phyloP scores from a whole-genome alignment of 2,888 invertebrate species.

The Drosophila rubida region DNA sequence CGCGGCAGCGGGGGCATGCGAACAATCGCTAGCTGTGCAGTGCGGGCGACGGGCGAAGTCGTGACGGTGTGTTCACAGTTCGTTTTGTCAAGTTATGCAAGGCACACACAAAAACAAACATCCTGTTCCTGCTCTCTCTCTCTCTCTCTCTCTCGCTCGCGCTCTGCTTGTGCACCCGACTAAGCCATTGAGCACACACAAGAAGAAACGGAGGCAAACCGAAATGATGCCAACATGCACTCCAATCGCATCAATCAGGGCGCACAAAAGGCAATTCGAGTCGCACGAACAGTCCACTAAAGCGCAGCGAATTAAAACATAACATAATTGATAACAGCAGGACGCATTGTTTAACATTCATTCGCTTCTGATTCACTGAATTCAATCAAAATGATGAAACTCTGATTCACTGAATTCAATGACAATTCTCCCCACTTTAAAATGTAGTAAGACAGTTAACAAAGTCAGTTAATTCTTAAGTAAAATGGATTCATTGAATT shows the following conservation, averaged over 20 bases:
- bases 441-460: too few relatives aligned
- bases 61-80: constrained; percentile 16
- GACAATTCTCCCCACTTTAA: too few relatives aligned
- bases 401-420: too few relatives aligned
- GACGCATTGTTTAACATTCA: background rate
- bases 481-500: too few relatives aligned
- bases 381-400: too few relatives aligned
- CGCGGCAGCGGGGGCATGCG: too few relatives aligned
- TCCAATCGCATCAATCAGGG: background rate
- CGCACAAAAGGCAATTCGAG: background rate
- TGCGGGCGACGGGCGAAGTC: background rate
- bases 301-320: background rate
- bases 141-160: background rate
- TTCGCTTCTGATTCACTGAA: too few relatives aligned
- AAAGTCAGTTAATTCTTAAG: too few relatives aligned
- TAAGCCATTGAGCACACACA: background rate
- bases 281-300: background rate
- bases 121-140: background rate
- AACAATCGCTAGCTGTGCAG: constrained; percentile 19
- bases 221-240: background rate
- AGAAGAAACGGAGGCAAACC: background rate
- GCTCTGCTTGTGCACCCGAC: background rate
- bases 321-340: background rate
- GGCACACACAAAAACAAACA: constrained; percentile 17
- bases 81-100: constrained; percentile 44